These are phyloP conservation scores for Orestias chungarensis DNA, from an alignment of 2,797 vertebrate genomes.

Conservation along the genomic window DNA sequence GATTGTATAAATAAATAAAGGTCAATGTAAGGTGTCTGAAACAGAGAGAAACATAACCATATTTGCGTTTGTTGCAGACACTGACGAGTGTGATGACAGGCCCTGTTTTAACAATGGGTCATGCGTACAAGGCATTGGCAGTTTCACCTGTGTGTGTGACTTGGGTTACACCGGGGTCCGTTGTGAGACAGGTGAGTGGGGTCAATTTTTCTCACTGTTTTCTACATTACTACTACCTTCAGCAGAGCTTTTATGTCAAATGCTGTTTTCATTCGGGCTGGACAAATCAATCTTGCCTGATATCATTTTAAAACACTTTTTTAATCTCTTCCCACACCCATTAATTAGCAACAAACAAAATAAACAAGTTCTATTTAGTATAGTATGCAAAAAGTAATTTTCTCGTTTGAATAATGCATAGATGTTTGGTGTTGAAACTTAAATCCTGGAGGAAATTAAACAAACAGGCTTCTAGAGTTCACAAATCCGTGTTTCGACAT, in stretches of 20 bases:
- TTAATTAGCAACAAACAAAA: constrained; percentile 30
- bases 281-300: constrained; percentile 46
- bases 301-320: constrained; percentile 52
- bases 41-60: no score
- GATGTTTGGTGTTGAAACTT: constrained; percentile 68
- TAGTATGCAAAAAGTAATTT: constrained; percentile 30
- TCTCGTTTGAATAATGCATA: constrained; percentile 37
- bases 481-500: constrained; percentile 64
- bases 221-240: constrained; percentile 62
- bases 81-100: constrained; percentile 78
- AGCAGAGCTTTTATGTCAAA: constrained; percentile 63
- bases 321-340: constrained; percentile 30
- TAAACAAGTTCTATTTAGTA: constrained; percentile 40
- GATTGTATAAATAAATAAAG: no score
- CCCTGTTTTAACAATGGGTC: constrained; percentile 76
- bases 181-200: constrained; percentile 82
- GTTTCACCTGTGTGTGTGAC: constrained; percentile 80
- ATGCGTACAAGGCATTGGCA: constrained; percentile 75
- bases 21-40: no score
- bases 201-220: constrained; percentile 61
- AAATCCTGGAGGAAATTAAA: constrained; percentile 59
- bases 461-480: constrained; percentile 53
- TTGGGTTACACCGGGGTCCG: constrained; percentile 77
- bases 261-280: constrained; percentile 48
- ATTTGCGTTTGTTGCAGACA: constrained; percentile 70